These are phyloP conservation scores for Halcyon malimbica DNA, from an alignment of 2,113 vertebrate species.

Conservation along the genomic window DNA sequence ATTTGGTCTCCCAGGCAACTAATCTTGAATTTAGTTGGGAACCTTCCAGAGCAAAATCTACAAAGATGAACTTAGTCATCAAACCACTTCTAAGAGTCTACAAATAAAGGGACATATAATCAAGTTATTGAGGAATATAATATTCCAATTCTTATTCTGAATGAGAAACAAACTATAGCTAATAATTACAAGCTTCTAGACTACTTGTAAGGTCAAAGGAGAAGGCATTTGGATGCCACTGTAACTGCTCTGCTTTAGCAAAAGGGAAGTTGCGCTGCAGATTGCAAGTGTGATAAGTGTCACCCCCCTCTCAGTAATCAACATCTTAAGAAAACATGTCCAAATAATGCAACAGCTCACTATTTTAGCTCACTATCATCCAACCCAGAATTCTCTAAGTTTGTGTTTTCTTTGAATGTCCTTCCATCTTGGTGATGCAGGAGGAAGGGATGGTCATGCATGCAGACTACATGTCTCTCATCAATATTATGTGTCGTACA, in stretches of 20 bases:
- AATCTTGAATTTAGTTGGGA: constrained; percentile 27
- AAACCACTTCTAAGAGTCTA: neutral
- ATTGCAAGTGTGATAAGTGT: neutral
- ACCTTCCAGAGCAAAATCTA: neutral
- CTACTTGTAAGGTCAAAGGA: neutral
- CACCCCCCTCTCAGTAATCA: neutral
- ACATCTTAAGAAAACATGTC: neutral
- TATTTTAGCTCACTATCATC: neutral
- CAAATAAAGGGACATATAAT: neutral
- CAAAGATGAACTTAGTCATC: neutral
- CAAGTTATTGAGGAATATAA: neutral
- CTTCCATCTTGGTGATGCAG: neutral
- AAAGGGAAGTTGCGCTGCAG: neutral
- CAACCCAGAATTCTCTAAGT: neutral
- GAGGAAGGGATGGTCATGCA: neutral
- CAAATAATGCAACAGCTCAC: neutral
- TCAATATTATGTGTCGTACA: neutral
- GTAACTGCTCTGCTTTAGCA: neutral
- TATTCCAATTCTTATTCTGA: neutral
- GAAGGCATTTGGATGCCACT: neutral
- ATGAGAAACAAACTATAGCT: neutral
- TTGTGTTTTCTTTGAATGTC: neutral
- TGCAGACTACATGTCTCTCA: neutral
- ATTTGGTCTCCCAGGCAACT: constrained; percentile 22
- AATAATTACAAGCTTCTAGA: neutral